phyloP scores from a whole-genome alignment of 2,888 invertebrate genomes.

The Gymnosoma rotundatum region DNA sequence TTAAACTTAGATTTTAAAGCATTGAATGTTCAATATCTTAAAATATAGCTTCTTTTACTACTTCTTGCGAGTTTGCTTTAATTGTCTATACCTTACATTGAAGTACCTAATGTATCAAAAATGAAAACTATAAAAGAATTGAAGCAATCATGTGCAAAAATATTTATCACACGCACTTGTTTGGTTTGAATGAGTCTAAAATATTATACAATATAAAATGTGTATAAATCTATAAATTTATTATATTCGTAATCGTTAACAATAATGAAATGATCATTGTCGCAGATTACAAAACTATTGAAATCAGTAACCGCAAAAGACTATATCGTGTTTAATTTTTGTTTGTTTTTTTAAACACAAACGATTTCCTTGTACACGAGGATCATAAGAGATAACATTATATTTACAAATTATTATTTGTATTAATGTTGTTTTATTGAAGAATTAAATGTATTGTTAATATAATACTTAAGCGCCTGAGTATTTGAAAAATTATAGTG shows the following conservation, averaged over 20 bases:
- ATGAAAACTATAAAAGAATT: background rate
- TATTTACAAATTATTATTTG: constrained; percentile 4
- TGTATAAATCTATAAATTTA: background rate
- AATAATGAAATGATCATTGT: constrained; percentile 18
- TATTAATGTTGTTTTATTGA: background rate
- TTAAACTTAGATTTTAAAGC: too few relatives aligned
- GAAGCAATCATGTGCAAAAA: constrained; percentile 23
- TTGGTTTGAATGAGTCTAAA: constrained; percentile 41
- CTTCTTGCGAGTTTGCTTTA: too few relatives aligned
- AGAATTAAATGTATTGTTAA: background rate
- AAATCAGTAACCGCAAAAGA: constrained; percentile 37
- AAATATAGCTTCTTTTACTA: too few relatives aligned
- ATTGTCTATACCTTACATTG: too few relatives aligned
- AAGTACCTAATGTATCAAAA: background rate
- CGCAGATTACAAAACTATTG: constrained; percentile 13
- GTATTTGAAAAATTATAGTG: too few relatives aligned
- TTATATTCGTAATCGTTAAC: background rate
- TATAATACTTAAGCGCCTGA: too few relatives aligned
- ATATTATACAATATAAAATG: background rate
- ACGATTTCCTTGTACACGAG: constrained; percentile 18
- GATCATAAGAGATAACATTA: background rate
- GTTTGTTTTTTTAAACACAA: background rate
- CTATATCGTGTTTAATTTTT: constrained; percentile 26
- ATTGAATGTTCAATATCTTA: too few relatives aligned
- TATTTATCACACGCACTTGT: constrained; percentile 64